phyloP scores from a whole-genome alignment of 2,888 invertebrate species.

The Dorcus parallelipipedus region DNA sequence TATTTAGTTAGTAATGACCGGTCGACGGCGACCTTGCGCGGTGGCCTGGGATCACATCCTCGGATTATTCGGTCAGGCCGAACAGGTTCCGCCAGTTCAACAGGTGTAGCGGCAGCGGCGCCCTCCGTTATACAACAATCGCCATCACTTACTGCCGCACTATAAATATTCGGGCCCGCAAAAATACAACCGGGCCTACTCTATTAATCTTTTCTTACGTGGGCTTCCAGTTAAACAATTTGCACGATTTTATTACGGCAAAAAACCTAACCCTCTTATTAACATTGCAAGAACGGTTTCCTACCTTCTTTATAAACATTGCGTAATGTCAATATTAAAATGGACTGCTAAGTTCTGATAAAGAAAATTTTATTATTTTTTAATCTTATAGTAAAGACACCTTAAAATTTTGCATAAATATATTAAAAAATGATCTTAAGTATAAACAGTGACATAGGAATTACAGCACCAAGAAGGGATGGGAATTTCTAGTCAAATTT shows the following conservation, averaged over 20 bases:
- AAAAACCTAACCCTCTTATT: neutral
- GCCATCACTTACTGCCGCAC: conserved; percentile 22
- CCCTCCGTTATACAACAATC: conserved; percentile 38
- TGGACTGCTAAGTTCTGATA: too few relatives aligned
- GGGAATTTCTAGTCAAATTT: too few relatives aligned
- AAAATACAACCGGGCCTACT: conserved; percentile 24
- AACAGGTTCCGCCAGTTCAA: conserved; percentile 41
- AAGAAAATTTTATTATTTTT: too few relatives aligned
- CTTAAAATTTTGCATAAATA: too few relatives aligned
- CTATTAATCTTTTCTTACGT: conserved; percentile 22
- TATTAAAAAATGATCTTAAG: too few relatives aligned
- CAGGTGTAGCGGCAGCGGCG: conserved; percentile 36
- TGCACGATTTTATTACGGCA: conserved; percentile 13
- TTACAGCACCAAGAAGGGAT: too few relatives aligned
- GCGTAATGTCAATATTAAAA: too few relatives aligned
- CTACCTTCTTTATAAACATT: too few relatives aligned
- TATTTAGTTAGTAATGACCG: conserved; percentile 17
- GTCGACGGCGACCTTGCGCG: conserved; percentile 26
- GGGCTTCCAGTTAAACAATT: conserved; percentile 16
- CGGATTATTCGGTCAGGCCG: conserved; percentile 33
- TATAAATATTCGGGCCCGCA: conserved; percentile 23
- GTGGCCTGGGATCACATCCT: conserved; percentile 27
- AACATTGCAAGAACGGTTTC: too few relatives aligned
- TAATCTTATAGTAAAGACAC: too few relatives aligned
- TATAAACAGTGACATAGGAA: too few relatives aligned